Base-by-base conservation (phyloP, 2,888 invertebrate species). In the Erebia epiphron region DNA sequence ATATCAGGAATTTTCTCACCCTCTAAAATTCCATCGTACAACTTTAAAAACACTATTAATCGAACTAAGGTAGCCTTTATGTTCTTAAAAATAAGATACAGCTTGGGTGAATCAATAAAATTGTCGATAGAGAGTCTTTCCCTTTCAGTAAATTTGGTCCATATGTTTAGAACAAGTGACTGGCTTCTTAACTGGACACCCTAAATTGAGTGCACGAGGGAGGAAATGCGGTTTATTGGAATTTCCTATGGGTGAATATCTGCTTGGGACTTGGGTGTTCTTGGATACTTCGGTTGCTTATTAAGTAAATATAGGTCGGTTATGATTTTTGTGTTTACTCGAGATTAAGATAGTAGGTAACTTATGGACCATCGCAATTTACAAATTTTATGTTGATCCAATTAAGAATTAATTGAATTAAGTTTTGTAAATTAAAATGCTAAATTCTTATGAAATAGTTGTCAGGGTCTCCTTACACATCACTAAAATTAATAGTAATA, bases 121-220 rank as follows among this genome's bases (percentile, higher is more conserved):
- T 78, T 75, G 80, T 49, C 57, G 68, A 73, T 78, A 80, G 79
- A 79, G 70, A n/a, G n/a, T n/a, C 73, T 76, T 81, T 83, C 85
- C 83, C 84, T 87, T 84, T 79, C 82, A 81, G 83, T 83, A 84
- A 84, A 92, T 91, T 88, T 83, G 81, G 82, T 82, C 87, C 92
- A 91, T 92, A 91, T 90, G 92, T 89, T 35, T 80, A 84, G 85
- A 86, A 91, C 88, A 88, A 92, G 90, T 86, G 89, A 81, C 85
- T 83, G 86, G 84, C 89, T 87, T 86, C 89, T 91, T 89, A 88
- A 90, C 89, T 89, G 90, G 91, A 91, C 92, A 88, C 92, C 91
- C 92, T 79, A 87, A 88, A 88, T 87, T 87, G 88, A 86, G 88
- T 86, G 87, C 84, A 83, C 80, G 79, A 79, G 88, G 89, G 89